phyloP scores from a whole-genome alignment of 2,888 invertebrate genomes.

The Monoplex corrugatus region DNA sequence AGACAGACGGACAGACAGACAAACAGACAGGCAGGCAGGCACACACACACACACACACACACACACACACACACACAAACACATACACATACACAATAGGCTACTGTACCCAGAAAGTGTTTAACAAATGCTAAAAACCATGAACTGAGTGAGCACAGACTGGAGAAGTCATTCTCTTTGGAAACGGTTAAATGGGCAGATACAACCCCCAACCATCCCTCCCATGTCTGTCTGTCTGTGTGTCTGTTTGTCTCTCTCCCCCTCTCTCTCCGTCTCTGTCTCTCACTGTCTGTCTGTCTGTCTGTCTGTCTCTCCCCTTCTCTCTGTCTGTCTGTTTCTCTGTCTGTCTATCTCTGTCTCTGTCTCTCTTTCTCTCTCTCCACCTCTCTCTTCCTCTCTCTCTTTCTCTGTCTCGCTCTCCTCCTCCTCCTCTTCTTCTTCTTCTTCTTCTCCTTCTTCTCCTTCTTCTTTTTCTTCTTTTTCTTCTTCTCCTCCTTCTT shows the following conservation, averaged over 20 bases:
- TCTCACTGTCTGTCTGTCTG: slow-evolving; percentile 10
- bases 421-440: not conserved
- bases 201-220: not conserved
- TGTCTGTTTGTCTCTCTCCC: not conserved
- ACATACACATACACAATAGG: too few species aligned
- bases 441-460: not conserved
- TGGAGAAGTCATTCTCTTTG: too few species aligned
- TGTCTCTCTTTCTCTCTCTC: not conserved
- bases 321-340: slow-evolving; percentile 48
- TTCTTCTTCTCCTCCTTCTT: not conserved
- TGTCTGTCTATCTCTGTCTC: slow-evolving; percentile 40
- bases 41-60: not conserved
- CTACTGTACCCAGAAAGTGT: too few species aligned
- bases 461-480: too few species aligned
- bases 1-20: not conserved
- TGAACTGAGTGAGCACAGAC: too few species aligned
- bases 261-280: not conserved
- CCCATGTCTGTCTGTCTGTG: not conserved
- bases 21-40: not conserved
- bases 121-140: too few species aligned
- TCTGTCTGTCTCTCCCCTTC: slow-evolving; percentile 35
- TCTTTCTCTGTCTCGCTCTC: not conserved
- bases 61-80: too few species aligned
- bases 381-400: not conserved
- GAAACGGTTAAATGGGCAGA: too few species aligned